These are phyloP conservation scores for Allobates femoralis DNA, from an alignment of 2,797 vertebrate species.

Conservation along the genomic window DNA sequence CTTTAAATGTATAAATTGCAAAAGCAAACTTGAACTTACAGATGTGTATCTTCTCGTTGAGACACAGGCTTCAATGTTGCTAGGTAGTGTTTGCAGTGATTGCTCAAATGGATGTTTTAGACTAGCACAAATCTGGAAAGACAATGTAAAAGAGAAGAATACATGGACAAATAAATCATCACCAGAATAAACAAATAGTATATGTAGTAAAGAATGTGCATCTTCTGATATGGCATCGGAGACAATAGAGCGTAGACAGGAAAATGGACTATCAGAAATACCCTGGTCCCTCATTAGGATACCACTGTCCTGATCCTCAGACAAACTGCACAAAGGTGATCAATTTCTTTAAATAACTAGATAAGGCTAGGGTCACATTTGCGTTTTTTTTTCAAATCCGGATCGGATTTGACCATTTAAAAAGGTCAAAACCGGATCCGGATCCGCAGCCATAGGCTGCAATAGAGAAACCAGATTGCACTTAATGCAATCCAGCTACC, in stretches of 20 bases:
- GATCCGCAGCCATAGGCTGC: too few relatives aligned
- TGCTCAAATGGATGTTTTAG: slow-evolving; percentile 80
- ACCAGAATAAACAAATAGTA: background rate
- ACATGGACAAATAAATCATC: background rate
- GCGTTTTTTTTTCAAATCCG: too few relatives aligned
- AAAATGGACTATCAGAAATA: too few relatives aligned
- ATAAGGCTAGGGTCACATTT: too few relatives aligned
- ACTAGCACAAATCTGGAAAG: slow-evolving; percentile 80
- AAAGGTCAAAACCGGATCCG: too few relatives aligned
- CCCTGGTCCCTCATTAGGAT: too few relatives aligned
- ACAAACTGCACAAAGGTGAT: background rate
- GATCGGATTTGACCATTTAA: too few relatives aligned
- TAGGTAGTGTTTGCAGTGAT: slow-evolving; percentile 72
- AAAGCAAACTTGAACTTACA: slow-evolving; percentile 65
- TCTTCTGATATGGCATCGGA: background rate
- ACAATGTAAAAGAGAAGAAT: slow-evolving; percentile 2
- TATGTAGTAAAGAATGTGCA: background rate
- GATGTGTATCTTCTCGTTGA: slow-evolving; percentile 72
- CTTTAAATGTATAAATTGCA: background rate
- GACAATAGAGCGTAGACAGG: background rate
- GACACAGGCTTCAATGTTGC: slow-evolving; percentile 80
- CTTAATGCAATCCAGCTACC: too few relatives aligned
- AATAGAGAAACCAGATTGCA: too few relatives aligned
- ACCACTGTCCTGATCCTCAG: background rate
- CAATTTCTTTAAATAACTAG: background rate